Conservation (phyloP, 2,797 vertebrate species). For the Myoxocephalus aenaeus region DNA sequence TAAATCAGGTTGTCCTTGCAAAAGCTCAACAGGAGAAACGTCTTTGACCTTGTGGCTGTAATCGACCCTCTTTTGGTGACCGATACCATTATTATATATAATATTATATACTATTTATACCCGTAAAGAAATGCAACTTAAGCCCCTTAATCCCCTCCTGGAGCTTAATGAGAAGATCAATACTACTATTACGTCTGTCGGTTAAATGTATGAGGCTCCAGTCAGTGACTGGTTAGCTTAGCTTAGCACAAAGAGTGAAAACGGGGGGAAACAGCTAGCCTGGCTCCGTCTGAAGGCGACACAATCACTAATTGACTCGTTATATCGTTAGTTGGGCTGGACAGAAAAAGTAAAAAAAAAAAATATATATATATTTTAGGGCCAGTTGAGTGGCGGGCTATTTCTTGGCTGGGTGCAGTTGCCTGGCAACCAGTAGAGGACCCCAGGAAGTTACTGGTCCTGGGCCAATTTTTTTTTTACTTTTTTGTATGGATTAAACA, state of each 20-base stretch:
- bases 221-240: not conserved
- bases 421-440: not conserved
- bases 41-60: not conserved
- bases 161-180: not conserved
- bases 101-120: no score
- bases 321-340: not conserved
- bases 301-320: not conserved
- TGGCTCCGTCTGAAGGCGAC: not conserved
- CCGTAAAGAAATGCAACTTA: not conserved
- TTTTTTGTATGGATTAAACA: not conserved
- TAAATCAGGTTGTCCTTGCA: not conserved
- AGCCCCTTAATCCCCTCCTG: not conserved
- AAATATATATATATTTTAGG: no score
- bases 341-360: no score
- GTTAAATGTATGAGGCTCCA: not conserved
- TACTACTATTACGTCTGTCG: not conserved
- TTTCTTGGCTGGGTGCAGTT: not conserved
- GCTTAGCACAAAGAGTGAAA: not conserved
- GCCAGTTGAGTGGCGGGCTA: no score
- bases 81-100: not conserved
- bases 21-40: constrained; percentile 1
- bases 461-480: no score
- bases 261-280: not conserved
- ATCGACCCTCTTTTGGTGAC: not conserved
- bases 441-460: no score